A percentile compares a stretch with the other conserved stretches of the same genome.
Conservation (phyloP, 2,888 invertebrate species). For the Mayetiola destructor region DNA sequence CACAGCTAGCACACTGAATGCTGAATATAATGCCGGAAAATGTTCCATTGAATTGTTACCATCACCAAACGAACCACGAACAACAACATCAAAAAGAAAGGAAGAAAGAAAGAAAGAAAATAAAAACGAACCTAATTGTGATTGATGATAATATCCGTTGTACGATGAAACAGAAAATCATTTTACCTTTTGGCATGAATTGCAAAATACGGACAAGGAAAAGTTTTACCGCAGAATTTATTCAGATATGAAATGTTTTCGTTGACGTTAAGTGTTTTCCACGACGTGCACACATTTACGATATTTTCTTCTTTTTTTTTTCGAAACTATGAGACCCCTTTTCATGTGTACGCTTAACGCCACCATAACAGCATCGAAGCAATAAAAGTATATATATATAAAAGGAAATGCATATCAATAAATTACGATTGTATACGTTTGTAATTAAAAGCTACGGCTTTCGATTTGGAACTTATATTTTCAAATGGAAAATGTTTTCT, state of each 20-base stretch:
- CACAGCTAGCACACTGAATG: no score
- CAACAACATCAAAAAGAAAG: no score
- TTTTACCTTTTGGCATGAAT: neutral
- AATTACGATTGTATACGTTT: neutral
- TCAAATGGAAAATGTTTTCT: no score
- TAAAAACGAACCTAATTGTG: slow-evolving; percentile 9
- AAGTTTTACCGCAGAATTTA: no score
- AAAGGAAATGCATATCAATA: slow-evolving; percentile 1
- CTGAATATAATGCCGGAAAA: no score
- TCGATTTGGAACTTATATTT: no score
- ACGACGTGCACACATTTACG: neutral
- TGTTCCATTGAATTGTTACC: no score
- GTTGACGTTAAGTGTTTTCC: neutral
- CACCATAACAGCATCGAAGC: neutral
- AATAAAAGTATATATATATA: slow-evolving; percentile 11
- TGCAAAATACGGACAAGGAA: neutral
- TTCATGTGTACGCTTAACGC: neutral
- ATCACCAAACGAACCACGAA: no score
- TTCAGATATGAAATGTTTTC: neutral
- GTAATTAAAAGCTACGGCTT: slow-evolving; percentile 9
- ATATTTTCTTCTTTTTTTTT: neutral
- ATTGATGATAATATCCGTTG: neutral
- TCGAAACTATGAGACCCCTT: neutral
- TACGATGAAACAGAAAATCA: neutral
- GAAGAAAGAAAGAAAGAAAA: no score